phyloP scores from a whole-genome alignment of 2,888 invertebrate species.

The Microctonus hyperodae region DNA sequence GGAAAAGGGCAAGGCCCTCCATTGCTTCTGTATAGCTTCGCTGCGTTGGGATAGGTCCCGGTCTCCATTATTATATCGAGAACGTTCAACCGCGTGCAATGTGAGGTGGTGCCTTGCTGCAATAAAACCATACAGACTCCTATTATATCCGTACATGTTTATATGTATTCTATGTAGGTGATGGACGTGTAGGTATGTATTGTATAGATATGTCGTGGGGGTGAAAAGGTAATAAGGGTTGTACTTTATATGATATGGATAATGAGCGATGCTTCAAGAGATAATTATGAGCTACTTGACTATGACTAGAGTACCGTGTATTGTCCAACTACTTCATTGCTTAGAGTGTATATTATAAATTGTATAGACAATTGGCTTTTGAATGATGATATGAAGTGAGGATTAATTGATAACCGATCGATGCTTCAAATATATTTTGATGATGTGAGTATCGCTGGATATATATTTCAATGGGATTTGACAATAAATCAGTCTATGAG shows the following conservation, averaged over 20 bases:
- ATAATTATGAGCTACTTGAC: neutral
- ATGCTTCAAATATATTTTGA: conserved; percentile 24
- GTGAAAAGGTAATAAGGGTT: neutral
- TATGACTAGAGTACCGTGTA: neutral
- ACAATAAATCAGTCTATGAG: conserved; percentile 7
- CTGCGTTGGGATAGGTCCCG: conserved; percentile 40
- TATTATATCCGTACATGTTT: neutral
- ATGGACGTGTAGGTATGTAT: neutral
- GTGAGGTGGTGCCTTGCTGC: neutral
- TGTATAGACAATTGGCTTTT: neutral
- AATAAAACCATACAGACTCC: conserved; percentile 23
- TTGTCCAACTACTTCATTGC: neutral
- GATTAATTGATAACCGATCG: conserved; percentile 6
- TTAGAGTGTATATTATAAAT: conserved; percentile 10
- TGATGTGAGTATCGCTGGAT: conserved; percentile 1
- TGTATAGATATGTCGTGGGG: neutral
- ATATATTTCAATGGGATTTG: conserved; percentile 6
- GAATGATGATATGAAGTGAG: conserved; percentile 8
- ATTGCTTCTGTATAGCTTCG: conserved; percentile 18
- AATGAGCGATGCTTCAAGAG: conserved; percentile 16
- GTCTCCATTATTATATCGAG: conserved; percentile 50
- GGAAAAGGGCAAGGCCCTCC: conserved; percentile 23
- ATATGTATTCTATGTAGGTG: neutral
- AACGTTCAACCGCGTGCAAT: conserved; percentile 15
- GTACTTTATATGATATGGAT: neutral